Evolutionary conservation across 2,888 invertebrate species (phyloP).

Genomic region (Anagyrus pseudococci): DNA sequence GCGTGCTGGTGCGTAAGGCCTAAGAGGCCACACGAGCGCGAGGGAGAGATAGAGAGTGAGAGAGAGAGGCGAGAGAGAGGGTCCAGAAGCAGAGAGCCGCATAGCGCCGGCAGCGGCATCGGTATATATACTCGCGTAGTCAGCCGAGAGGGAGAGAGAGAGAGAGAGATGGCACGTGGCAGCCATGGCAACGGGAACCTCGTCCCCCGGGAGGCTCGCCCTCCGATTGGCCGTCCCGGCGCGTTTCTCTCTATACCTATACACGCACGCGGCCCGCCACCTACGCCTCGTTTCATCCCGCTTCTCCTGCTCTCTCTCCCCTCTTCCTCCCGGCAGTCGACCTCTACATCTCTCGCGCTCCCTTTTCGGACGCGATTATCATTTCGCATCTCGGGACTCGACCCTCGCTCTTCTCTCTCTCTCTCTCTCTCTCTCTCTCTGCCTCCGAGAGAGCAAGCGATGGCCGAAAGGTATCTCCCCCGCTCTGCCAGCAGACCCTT

Average conservation of each 20-base stretch:
- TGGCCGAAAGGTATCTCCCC: slow-evolving; percentile 9
- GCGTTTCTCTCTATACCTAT: slow-evolving; percentile 52
- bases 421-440: neutral
- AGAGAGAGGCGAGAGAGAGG: too few relatives aligned
- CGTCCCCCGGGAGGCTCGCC: slow-evolving; percentile 58
- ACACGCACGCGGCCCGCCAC: slow-evolving; percentile 44
- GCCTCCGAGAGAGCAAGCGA: slow-evolving; percentile 5
- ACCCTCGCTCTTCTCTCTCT: slow-evolving; percentile 26
- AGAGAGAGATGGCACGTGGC: slow-evolving; percentile 52
- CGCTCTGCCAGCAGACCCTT: neutral
- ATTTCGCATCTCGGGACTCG: slow-evolving; percentile 50
- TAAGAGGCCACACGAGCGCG: too few relatives aligned
- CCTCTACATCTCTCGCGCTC: slow-evolving; percentile 33
- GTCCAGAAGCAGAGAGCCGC: too few relatives aligned
- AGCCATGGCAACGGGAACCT: slow-evolving; percentile 59
- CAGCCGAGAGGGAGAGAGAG: neutral
- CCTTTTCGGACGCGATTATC: slow-evolving; percentile 51
- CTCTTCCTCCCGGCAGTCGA: slow-evolving; percentile 38
- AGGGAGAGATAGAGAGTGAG: too few relatives aligned
- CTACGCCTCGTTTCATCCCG: slow-evolving; percentile 36
- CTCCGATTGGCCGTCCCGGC: slow-evolving; percentile 61
- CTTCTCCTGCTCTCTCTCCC: slow-evolving; percentile 25
- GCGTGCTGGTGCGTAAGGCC: too few relatives aligned
- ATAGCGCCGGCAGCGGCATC: too few relatives aligned
- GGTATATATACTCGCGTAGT: neutral